Conservation (phyloP, 2,888 invertebrate species). For the Agrochola lychnidis region DNA sequence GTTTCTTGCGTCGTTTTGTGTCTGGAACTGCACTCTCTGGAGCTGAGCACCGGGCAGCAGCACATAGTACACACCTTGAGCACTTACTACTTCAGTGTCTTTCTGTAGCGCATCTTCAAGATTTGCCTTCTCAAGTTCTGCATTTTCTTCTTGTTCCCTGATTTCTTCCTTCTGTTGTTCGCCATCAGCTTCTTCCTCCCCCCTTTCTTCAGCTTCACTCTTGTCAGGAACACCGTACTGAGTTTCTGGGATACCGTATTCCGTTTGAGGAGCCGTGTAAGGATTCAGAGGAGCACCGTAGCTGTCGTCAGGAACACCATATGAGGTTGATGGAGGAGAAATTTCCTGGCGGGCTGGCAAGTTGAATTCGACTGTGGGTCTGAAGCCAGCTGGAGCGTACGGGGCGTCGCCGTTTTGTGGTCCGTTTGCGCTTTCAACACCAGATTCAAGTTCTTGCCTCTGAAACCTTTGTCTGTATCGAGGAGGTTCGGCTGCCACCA, state of each 20-base stretch:
- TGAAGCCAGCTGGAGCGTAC: constrained; percentile 84
- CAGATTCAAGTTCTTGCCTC: constrained; percentile 77
- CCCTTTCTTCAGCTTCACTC: constrained; percentile 39
- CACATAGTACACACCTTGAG: constrained; percentile 91
- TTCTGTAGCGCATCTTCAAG: constrained; percentile 77
- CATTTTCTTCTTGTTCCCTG: constrained; percentile 42
- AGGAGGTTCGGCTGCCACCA: constrained; percentile 82
- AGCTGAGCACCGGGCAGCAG: constrained; percentile 92
- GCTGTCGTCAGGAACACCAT: constrained; percentile 84
- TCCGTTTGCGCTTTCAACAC: constrained; percentile 62
- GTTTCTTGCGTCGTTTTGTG: constrained; percentile 87
- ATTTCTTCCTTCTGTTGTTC: constrained; percentile 45
- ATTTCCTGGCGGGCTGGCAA: constrained; percentile 81
- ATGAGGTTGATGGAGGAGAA: constrained; percentile 80
- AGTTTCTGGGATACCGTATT: constrained; percentile 68
- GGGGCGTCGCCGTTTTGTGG: constrained; percentile 75
- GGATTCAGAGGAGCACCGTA: constrained; percentile 85
- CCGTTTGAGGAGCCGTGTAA: constrained; percentile 77
- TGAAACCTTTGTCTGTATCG: constrained; percentile 79
- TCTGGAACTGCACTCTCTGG: constrained; percentile 91
- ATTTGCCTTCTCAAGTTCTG: constrained; percentile 70
- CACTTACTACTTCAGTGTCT: constrained; percentile 81
- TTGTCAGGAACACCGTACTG: constrained; percentile 68
- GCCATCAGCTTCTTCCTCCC: constrained; percentile 13
- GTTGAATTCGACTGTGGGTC: constrained; percentile 81